Evolutionary conservation across 2,888 invertebrate species (phyloP).

Genomic region (Lottia scabra): DNA sequence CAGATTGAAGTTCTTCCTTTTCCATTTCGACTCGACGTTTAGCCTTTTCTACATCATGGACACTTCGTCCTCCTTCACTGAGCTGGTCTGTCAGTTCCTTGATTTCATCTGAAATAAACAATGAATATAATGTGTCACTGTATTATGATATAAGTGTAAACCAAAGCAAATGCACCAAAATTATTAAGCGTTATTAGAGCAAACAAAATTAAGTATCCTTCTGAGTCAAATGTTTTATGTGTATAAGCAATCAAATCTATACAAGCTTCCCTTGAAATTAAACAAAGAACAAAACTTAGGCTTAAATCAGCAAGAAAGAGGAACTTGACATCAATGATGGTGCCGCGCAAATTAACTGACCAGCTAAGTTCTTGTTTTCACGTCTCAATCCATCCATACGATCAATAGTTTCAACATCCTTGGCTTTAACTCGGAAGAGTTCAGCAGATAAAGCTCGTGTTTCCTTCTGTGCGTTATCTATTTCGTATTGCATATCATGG

Average conservation of each 20-base stretch:
- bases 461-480: slow-evolving; percentile 98
- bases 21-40: slow-evolving; percentile 98
- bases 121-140: too few relatives aligned
- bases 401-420: slow-evolving; percentile 96
- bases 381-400: slow-evolving; percentile 96
- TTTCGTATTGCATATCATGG: slow-evolving; percentile 85
- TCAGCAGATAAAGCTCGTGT: slow-evolving; percentile 99
- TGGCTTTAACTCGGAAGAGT: slow-evolving; percentile 96
- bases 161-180: too few relatives aligned
- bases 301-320: too few relatives aligned
- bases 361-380: slow-evolving; percentile 91
- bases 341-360: slow-evolving; percentile 26
- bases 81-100: slow-evolving; percentile 78
- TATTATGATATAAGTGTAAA: too few relatives aligned
- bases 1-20: slow-evolving; percentile 98
- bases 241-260: too few relatives aligned
- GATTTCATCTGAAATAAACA: slow-evolving; percentile 82
- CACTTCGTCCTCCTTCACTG: neutral
- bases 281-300: too few relatives aligned
- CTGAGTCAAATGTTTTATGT: too few relatives aligned
- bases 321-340: too few relatives aligned
- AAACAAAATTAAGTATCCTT: too few relatives aligned
- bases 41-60: slow-evolving; percentile 73
- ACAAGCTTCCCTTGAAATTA: too few relatives aligned
- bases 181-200: too few relatives aligned